Percentiles rank a stretch among this genome's conserved stretches.
Evolutionary conservation across 2,113 vertebrate species (phyloP).

Genomic region (Jaculus jaculus): DNA sequence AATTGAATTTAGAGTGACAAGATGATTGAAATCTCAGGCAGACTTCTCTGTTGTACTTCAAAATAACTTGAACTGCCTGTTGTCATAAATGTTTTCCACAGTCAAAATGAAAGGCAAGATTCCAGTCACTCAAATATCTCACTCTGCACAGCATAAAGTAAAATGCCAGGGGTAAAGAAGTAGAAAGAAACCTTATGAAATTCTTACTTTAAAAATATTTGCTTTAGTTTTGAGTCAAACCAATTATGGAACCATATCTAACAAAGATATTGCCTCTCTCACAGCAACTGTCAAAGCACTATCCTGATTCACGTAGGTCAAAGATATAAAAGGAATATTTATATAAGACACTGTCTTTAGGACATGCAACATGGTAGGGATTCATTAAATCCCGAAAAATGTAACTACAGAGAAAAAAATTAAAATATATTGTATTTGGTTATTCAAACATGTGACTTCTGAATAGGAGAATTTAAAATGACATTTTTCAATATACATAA

Average conservation of each 20-base stretch:
- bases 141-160: slow-evolving; percentile 17
- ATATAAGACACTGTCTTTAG: background rate
- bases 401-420: background rate
- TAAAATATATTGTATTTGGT: background rate
- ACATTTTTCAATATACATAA: background rate
- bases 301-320: background rate
- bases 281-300: background rate
- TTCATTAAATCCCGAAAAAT: background rate
- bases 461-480: background rate
- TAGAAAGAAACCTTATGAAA: background rate
- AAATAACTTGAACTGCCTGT: background rate
- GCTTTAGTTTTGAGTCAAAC: slow-evolving; percentile 10
- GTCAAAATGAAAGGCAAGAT: slow-evolving; percentile 19
- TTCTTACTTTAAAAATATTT: slow-evolving; percentile 34
- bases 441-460: slow-evolving; percentile 6
- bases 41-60: background rate
- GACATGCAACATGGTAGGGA: background rate
- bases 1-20: background rate
- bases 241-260: background rate
- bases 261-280: background rate
- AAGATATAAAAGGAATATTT: slow-evolving; percentile 16
- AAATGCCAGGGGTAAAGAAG: background rate
- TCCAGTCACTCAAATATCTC: background rate
- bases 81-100: slow-evolving; percentile 39
- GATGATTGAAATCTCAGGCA: background rate